Evolutionary conservation across 2,797 vertebrate species (phyloP).

Genomic region (Macropodus opercularis): DNA sequence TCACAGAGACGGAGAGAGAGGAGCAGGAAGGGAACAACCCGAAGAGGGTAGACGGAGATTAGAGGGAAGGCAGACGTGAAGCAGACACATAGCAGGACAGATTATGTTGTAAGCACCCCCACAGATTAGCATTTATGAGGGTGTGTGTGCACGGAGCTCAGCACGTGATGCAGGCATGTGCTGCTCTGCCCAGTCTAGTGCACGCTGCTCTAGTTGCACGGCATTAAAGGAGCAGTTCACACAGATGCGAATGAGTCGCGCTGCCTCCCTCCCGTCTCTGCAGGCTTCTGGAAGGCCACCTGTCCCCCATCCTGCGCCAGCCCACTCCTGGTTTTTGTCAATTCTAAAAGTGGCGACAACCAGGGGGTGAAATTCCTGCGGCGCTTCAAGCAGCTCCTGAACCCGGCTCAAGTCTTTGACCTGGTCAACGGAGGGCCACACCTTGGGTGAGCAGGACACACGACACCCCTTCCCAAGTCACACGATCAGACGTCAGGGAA

Average conservation of each 20-base stretch:
- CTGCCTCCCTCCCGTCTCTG: background rate
- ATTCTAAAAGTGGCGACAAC: constrained; percentile 99
- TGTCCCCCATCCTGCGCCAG: constrained; percentile 97
- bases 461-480: too few relatives aligned
- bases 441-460: constrained; percentile 87
- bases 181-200: constrained; percentile 8
- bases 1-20: constrained; percentile 16
- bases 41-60: constrained; percentile 32
- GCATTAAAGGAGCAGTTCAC: background rate
- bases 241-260: background rate
- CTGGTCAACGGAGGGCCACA: constrained; percentile 98
- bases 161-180: constrained; percentile 51
- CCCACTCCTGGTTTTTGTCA: constrained; percentile 97
- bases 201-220: background rate
- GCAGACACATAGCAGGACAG: constrained; percentile 17
- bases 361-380: constrained; percentile 98
- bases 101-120: constrained; percentile 43
- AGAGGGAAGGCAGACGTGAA: constrained; percentile 7
- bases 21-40: background rate
- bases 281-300: constrained; percentile 99
- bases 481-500: too few relatives aligned
- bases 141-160: background rate
- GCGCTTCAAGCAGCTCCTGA: constrained; percentile 97
- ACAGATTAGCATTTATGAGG: constrained; percentile 28
- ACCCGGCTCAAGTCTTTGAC: constrained; percentile 99